A percentile compares a stretch with the other conserved stretches of the same genome.
Conservation (phyloP, 2,888 invertebrate genomes). For the Arenicola marina region DNA sequence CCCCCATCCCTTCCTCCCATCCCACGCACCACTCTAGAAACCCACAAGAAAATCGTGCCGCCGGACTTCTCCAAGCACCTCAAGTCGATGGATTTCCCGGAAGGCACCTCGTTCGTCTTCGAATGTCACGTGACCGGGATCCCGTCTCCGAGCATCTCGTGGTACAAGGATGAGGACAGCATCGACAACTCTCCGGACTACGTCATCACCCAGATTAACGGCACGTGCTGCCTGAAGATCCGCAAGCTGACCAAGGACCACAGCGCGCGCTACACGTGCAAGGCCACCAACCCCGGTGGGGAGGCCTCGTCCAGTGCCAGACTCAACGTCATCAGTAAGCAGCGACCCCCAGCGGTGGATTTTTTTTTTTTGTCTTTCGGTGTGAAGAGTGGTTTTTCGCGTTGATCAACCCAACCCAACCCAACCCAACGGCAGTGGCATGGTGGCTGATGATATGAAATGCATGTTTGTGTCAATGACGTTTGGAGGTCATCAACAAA, state of each 20-base stretch:
- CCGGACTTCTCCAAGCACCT: conserved; percentile 59
- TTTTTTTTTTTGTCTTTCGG: too few species aligned
- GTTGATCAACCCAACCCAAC: background rate
- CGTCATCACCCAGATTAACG: conserved; percentile 79
- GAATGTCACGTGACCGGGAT: conserved; percentile 61
- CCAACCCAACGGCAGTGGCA: too few species aligned
- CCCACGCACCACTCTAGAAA: too few species aligned
- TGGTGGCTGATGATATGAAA: too few species aligned
- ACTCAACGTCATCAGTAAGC: conserved; percentile 71
- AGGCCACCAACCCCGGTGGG: conserved; percentile 54
- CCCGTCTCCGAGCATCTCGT: conserved; percentile 58
- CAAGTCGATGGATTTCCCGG: conserved; percentile 55
- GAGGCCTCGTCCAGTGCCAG: conserved; percentile 48
- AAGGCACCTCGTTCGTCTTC: conserved; percentile 54
- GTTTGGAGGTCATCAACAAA: too few species aligned
- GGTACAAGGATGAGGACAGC: conserved; percentile 58
- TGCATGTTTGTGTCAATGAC: too few species aligned
- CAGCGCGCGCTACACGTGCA: conserved; percentile 65
- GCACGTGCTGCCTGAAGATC: conserved; percentile 75
- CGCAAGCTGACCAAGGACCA: conserved; percentile 73
- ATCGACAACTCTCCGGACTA: conserved; percentile 65
- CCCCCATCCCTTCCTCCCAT: too few species aligned
- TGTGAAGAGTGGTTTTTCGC: too few species aligned
- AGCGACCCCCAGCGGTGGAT: too few species aligned
- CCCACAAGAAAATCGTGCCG: conserved; percentile 57